phyloP scores from a whole-genome alignment of 2,888 invertebrate species.

The Sphaerophoria rueppellii region DNA sequence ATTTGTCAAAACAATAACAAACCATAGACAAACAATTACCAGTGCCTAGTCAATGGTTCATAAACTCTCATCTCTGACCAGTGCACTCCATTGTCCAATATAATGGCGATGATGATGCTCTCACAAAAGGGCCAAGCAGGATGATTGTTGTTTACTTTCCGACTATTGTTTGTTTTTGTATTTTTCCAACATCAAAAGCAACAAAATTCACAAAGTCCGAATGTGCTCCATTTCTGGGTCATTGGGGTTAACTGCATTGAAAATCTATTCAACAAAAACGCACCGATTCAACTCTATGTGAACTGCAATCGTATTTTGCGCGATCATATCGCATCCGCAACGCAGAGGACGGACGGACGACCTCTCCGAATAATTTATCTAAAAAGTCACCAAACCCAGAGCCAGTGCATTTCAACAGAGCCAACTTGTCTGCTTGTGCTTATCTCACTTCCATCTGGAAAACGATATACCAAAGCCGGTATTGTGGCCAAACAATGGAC shows the following conservation, averaged over 20 bases:
- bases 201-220: background rate
- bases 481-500: conserved; percentile 58
- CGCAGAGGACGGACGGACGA: conserved; percentile 30
- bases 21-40: conserved; percentile 5
- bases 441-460: conserved; percentile 52
- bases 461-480: background rate
- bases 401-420: background rate
- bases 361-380: conserved; percentile 7
- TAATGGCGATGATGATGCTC: conserved; percentile 1
- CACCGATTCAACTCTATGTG: conserved; percentile 47
- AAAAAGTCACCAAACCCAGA: conserved; percentile 23
- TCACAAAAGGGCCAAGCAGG: conserved; percentile 52
- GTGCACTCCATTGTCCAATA: conserved; percentile 43
- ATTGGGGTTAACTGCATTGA: conserved; percentile 68
- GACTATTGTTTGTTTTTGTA: conserved; percentile 35
- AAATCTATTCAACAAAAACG: conserved; percentile 58
- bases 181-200: conserved; percentile 19
- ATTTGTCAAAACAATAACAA: conserved; percentile 8
- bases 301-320: conserved; percentile 48
- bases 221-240: conserved; percentile 63
- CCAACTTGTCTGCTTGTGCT: conserved; percentile 1
- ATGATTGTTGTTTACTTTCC: conserved; percentile 55
- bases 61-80: conserved; percentile 3
- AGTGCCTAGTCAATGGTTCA: background rate
- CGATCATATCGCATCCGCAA: conserved; percentile 17